Conservation (phyloP, 2,888 invertebrate genomes). For the Latrodectus elegans region DNA sequence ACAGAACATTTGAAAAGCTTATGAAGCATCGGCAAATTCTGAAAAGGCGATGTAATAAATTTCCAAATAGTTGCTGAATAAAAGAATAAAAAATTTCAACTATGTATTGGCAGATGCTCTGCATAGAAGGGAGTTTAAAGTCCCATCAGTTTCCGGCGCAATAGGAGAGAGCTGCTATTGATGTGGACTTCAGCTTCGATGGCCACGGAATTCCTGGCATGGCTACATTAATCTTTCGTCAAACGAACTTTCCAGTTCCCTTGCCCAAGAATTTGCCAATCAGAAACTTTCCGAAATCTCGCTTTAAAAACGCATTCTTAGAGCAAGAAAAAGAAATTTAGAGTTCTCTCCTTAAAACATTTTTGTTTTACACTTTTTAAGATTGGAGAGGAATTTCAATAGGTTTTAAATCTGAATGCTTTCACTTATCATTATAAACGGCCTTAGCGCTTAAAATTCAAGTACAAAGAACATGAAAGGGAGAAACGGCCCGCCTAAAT, state of each 20-base stretch:
- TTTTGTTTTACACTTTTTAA: constrained; percentile 31
- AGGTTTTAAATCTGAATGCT: constrained; percentile 28
- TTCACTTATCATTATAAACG: constrained; percentile 57
- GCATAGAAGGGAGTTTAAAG: constrained; percentile 51
- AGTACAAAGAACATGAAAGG: constrained; percentile 1
- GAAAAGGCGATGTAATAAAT: constrained; percentile 16
- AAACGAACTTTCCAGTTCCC: constrained; percentile 67
- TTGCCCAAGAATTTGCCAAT: constrained; percentile 69
- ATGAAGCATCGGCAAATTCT: constrained; percentile 27
- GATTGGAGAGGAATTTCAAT: constrained; percentile 17
- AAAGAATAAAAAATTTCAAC: constrained; percentile 53
- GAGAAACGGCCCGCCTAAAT: constrained; percentile 39
- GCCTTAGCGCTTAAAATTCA: constrained; percentile 5
- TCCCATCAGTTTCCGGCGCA: constrained; percentile 63
- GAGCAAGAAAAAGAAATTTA: constrained; percentile 63
- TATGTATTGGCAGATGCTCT: constrained; percentile 64
- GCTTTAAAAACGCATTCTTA: constrained; percentile 68
- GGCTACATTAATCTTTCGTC: constrained; percentile 64
- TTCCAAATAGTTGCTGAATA: constrained; percentile 8
- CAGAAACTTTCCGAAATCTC: constrained; percentile 63
- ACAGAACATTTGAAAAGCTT: constrained; percentile 2
- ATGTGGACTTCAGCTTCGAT: constrained; percentile 56
- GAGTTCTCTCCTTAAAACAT: constrained; percentile 24
- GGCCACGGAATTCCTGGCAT: constrained; percentile 56
- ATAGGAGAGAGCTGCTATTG: constrained; percentile 48